Evolutionary conservation across 2,888 invertebrate genomes (phyloP).

Genomic region (Pterostichus niger): DNA sequence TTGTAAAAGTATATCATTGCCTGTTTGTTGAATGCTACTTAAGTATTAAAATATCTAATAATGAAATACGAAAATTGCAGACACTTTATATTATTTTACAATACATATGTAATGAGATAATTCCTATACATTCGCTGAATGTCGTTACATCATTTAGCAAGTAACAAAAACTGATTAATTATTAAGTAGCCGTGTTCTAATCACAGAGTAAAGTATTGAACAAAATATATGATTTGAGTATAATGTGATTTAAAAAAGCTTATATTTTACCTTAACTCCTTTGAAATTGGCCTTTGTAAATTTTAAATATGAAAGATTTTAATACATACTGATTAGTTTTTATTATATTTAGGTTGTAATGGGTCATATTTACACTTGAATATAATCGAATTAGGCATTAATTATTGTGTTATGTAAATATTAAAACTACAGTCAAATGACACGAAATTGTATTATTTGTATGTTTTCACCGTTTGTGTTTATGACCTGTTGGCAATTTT

Average conservation of each 20-base stretch:
- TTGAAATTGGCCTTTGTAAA: constrained; percentile 56
- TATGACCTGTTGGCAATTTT: constrained; percentile 32
- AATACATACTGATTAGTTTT: constrained; percentile 45
- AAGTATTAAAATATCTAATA: too few species aligned
- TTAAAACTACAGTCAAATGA: constrained; percentile 56
- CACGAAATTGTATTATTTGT: constrained; percentile 44
- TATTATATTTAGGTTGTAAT: constrained; percentile 62
- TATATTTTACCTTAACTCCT: constrained; percentile 42
- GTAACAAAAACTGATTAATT: constrained; percentile 19
- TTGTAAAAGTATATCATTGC: not conserved
- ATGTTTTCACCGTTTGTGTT: constrained; percentile 30
- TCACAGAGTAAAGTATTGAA: not conserved
- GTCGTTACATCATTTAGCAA: constrained; percentile 14
- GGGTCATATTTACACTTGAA: constrained; percentile 61
- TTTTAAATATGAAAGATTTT: constrained; percentile 58
- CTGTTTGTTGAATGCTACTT: not conserved
- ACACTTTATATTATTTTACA: too few species aligned
- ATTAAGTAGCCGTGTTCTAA: constrained; percentile 20
- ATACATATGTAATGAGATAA: not conserved
- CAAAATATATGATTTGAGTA: too few species aligned
- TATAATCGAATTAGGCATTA: constrained; percentile 36
- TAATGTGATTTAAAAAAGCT: constrained; percentile 36
- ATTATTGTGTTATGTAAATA: constrained; percentile 53
- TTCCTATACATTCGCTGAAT: constrained; percentile 19
- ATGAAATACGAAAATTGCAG: too few species aligned